Base-by-base conservation (phyloP, 1,140 invertebrate genomes). In the Bombyx mori region DNA sequence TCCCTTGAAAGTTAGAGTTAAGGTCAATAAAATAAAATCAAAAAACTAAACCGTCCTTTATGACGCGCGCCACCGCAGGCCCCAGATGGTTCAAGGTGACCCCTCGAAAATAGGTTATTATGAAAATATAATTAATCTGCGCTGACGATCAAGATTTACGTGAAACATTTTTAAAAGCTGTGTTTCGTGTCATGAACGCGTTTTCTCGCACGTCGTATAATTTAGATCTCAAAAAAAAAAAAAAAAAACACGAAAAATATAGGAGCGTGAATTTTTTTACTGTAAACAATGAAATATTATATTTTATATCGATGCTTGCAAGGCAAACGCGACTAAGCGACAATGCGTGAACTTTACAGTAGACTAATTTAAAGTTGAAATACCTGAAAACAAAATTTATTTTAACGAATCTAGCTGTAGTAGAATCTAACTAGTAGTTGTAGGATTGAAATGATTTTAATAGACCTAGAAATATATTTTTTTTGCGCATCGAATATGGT, bases 201-300 rank as follows among this genome's bases (percentile, higher is more conserved):
- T 61, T 55, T 60, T 64, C 49, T 60, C 58, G 59, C 62, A 64
- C 62, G 58, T 64, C 60, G 62, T 64, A 56, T 64, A 64, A 64
- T 64, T 64, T 60, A 60, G 60, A 60, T 60, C 58, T 54, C 45
- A 51, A 51, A 58, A 52, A 56, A 52, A 53, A 56, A 53, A 56
- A 35, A 51, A 51, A 42, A 51, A 7, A 51, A 51, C 18, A 35
- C 50, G 58, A 55, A 61, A 55, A 35, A 35, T 3, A 35, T 35
- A 55, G 56, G 56, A 49, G 56, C 48, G 58, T 60, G 62, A 63
- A 63, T 54, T 60, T 60, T 64, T 44, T 58, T 58, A 60, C 60
- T 52, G 57, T 64, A 64, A 64, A 64, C 58, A 64, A 58, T 58
- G 53, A 54, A 43, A 18, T 18, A 18, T 18, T 18, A 18, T 18